phyloP scores from a whole-genome alignment of 2,888 invertebrate genomes.

The Baronia brevicornis region DNA sequence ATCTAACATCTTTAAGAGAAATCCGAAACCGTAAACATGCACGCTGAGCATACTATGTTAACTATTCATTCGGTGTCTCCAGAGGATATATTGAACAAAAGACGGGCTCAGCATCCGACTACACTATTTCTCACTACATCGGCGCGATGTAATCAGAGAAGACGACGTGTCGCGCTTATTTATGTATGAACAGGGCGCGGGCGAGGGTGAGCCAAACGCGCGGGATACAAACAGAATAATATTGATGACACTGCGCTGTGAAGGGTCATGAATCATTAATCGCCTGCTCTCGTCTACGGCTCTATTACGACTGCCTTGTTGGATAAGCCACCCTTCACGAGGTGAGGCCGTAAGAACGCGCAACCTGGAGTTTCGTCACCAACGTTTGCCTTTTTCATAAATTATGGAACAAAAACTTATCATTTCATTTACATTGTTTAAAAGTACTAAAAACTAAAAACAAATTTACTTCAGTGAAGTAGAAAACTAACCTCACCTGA shows the following conservation, averaged over 20 bases:
- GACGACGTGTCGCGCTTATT: constrained; percentile 75
- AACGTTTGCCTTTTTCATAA: constrained; percentile 38
- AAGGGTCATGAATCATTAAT: constrained; percentile 77
- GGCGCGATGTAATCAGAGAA: constrained; percentile 76
- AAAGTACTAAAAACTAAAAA: too few species aligned
- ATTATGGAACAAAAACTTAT: constrained; percentile 17
- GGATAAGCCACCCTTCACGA: constrained; percentile 68
- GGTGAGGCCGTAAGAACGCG: constrained; percentile 37
- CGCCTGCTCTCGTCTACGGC: constrained; percentile 70
- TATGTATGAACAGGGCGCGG: constrained; percentile 73
- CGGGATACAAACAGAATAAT: constrained; percentile 75
- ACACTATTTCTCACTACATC: constrained; percentile 75
- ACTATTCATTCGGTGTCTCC: constrained; percentile 67
- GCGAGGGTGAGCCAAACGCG: constrained; percentile 70
- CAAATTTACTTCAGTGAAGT: too few species aligned
- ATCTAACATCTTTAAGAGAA: constrained; percentile 70
- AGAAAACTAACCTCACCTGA: too few species aligned
- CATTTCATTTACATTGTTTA: too few species aligned
- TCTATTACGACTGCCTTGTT: constrained; percentile 70
- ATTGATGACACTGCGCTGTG: constrained; percentile 74
- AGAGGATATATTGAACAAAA: constrained; percentile 71
- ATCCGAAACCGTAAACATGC: constrained; percentile 73
- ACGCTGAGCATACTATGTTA: constrained; percentile 63
- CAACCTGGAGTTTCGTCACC: constrained; percentile 24
- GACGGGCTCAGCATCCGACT: constrained; percentile 67